Percentiles rank a stretch among this genome's conserved stretches.
Evolutionary conservation across 2,888 invertebrate species (phyloP).

Genomic region (Chrysomela aeneicollis): DNA sequence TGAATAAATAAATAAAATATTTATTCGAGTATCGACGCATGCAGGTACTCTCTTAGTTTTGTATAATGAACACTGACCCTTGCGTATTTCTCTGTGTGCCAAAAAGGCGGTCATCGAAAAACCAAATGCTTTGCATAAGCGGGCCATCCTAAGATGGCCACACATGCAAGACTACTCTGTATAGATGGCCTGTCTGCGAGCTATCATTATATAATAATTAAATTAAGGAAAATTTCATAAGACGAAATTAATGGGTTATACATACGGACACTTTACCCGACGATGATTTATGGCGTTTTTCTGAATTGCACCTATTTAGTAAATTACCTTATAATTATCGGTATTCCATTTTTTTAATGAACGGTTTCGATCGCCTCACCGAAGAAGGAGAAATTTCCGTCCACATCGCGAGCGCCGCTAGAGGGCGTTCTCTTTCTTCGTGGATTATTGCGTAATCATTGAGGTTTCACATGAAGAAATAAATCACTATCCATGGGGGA

Average conservation of each 20-base stretch:
- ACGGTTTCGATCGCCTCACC: conserved; percentile 27
- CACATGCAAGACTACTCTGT: neutral
- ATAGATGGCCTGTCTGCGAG: conserved; percentile 24
- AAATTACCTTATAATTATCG: conserved; percentile 39
- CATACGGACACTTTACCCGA: conserved; percentile 24
- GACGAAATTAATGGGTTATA: conserved; percentile 32
- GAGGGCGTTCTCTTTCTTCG: neutral
- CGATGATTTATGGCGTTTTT: conserved; percentile 36
- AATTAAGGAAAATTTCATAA: conserved; percentile 37
- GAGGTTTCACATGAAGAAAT: no score
- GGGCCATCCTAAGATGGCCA: neutral
- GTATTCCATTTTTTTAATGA: conserved; percentile 35
- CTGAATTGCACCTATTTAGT: conserved; percentile 37
- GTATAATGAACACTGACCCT: no score
- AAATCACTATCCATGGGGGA: no score
- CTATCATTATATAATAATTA: conserved; percentile 31
- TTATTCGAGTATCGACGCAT: no score
- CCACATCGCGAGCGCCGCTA: neutral
- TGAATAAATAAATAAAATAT: no score
- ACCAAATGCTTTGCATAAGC: neutral
- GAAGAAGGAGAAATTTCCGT: conserved; percentile 13
- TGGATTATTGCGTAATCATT: no score
- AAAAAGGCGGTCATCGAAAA: no score
- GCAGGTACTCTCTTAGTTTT: no score
- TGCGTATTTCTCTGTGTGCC: no score